These are phyloP conservation scores for Morinoia aosen DNA, from an alignment of 2,888 invertebrate genomes.

Conservation along the genomic window DNA sequence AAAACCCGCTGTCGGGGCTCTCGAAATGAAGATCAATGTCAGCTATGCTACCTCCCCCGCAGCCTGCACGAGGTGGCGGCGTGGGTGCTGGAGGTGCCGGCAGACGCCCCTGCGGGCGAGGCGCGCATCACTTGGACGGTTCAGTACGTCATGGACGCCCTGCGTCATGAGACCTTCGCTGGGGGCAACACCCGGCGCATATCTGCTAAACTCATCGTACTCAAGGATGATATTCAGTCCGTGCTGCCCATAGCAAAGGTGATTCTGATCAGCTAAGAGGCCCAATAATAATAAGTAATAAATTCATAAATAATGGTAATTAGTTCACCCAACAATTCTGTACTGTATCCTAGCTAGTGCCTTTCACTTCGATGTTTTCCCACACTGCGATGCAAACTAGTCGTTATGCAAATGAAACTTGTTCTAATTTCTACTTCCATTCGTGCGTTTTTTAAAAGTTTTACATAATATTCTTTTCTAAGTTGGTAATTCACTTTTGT, in stretches of 20 bases:
- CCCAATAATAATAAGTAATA: slow-evolving; percentile 68
- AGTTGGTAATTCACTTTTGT: no score
- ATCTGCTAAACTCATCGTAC: slow-evolving; percentile 87
- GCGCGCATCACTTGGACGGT: slow-evolving; percentile 64
- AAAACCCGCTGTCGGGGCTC: slow-evolving; percentile 66
- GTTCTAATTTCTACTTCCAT: no score
- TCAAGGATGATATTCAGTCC: slow-evolving; percentile 94
- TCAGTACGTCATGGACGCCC: slow-evolving; percentile 63
- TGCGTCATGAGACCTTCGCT: slow-evolving; percentile 68
- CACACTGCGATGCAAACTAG: no score
- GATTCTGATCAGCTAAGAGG: background rate
- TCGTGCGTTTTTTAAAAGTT: no score
- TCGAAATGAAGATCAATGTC: slow-evolving; percentile 64
- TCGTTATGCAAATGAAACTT: no score
- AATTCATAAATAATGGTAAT: no score
- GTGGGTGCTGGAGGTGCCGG: slow-evolving; percentile 90
- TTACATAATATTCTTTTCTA: no score
- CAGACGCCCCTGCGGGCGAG: slow-evolving; percentile 72
- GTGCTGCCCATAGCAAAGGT: slow-evolving; percentile 95
- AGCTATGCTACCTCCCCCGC: slow-evolving; percentile 61
- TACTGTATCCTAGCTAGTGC: no score
- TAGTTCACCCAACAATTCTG: no score
- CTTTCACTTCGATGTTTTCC: no score
- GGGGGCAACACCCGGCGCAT: slow-evolving; percentile 76
- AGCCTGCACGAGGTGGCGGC: slow-evolving; percentile 86